A percentile compares a stretch with the other conserved stretches of the same genome.
phyloP scores from a whole-genome alignment of 2,888 invertebrate genomes.

The Lasioglossum leucozonium region DNA sequence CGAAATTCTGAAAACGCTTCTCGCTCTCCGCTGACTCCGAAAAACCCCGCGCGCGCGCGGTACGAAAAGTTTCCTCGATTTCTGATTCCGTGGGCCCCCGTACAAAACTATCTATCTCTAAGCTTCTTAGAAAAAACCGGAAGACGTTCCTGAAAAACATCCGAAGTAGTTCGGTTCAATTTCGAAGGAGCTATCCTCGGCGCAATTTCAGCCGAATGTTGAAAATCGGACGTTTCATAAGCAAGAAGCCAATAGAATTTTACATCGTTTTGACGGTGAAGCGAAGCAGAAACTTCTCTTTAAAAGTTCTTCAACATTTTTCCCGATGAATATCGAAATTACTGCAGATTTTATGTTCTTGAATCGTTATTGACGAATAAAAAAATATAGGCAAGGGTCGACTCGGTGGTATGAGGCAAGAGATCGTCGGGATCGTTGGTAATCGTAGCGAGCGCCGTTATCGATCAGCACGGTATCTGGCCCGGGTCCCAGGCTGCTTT shows the following conservation, averaged over 20 bases:
- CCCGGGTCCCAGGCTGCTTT: slow-evolving; percentile 1
- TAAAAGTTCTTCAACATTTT: too few species aligned
- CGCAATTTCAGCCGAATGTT: too few species aligned
- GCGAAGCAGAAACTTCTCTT: too few species aligned
- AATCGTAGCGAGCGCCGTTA: not conserved
- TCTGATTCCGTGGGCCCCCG: too few species aligned
- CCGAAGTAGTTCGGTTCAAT: not conserved
- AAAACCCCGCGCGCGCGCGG: not conserved
- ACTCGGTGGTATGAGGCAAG: not conserved
- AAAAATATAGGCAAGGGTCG: too few species aligned
- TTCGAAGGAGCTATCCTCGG: too few species aligned
- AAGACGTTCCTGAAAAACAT: not conserved
- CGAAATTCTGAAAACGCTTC: slow-evolving; percentile 24
- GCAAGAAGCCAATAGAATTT: not conserved
- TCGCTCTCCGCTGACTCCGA: not conserved
- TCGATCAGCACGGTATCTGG: slow-evolving; percentile 7
- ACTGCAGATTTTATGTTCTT: too few species aligned
- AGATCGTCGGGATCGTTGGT: not conserved
- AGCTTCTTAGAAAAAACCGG: too few species aligned
- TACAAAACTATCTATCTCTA: too few species aligned
- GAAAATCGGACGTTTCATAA: too few species aligned
- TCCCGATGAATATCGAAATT: too few species aligned
- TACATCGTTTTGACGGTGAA: not conserved
- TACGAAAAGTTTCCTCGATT: not conserved
- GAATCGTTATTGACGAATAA: too few species aligned